Evolutionary conservation across 2,797 vertebrate species (phyloP).

Genomic region (Tamandua tetradactyla): DNA sequence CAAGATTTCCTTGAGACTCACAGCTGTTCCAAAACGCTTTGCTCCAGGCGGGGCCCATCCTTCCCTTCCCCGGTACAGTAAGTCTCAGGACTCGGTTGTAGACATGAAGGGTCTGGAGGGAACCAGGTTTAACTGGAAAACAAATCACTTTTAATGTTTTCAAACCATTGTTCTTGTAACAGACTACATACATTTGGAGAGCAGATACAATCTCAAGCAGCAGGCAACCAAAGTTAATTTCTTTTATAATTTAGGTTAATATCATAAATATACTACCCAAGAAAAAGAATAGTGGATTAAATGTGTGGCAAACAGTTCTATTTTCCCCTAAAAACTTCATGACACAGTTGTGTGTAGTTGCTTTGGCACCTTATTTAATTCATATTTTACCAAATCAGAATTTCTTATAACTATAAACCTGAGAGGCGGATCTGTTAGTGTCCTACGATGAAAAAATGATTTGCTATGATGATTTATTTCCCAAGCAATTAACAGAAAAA

Average conservation of each 20-base stretch:
- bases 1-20: not conserved
- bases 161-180: not conserved
- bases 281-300: not conserved
- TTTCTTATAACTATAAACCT: not conserved
- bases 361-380: not conserved
- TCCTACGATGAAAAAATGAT: not conserved
- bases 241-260: not conserved
- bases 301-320: not conserved
- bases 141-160: not conserved
- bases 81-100: not conserved
- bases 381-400: not conserved
- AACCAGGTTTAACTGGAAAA: not conserved
- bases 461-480: not conserved
- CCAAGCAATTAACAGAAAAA: not conserved
- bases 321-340: not conserved
- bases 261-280: not conserved
- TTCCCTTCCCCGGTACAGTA: not conserved
- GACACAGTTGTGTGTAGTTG: not conserved
- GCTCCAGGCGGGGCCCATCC: not conserved
- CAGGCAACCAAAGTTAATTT: not conserved
- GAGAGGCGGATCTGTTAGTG: not conserved
- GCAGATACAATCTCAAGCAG: not conserved
- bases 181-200: not conserved
- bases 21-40: not conserved
- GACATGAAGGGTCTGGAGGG: not conserved